Base-by-base conservation (phyloP, 1,140 invertebrate species). In the Achroia grisella region DNA sequence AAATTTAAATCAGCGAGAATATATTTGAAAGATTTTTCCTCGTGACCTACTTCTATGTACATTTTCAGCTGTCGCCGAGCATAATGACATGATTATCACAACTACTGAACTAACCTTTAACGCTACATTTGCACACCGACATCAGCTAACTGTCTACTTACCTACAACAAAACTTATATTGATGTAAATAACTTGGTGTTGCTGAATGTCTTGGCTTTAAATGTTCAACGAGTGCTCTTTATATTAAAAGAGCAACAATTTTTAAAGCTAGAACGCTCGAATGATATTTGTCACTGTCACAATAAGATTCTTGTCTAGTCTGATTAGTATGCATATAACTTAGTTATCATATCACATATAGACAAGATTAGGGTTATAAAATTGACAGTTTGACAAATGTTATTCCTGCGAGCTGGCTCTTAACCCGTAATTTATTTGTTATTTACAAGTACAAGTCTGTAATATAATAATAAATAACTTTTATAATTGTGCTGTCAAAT, bases 141-240 rank as follows among this genome's bases (percentile, higher is more conserved):
- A 62, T 57, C 52, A 57, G 59, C 63, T 40, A 15, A 35, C 32
- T 5, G 29, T 52, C 33, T 31, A 36, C 31, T 13, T 28, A n/a
- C n/a, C 12, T 32, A 42, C 1, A 6, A 14, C 31, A 10, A 37
- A 8, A 44, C 29, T 14, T 51, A 44, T 72, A 15, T 17, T 17
- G 11, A 35, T 35, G 56, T 66, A 62, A 51, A 71, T 62, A 55
- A 57, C 54, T 77, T 47, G 54, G 55, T 81, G 72, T 78, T 36
- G 75, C 67, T 77, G 63, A 51, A 40, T 69, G 72, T 74, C 57
- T 76, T 76, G 66, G 74, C 78, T 82, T 82, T 82, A 60, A 68
- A 65, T 82, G 78, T 82, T 73, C 39, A 12, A 43, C 37, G 45
- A 70, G 52, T 48, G 39, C 56, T 70, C 62, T 71, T 73, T 69